Evolutionary conservation across 1,140 invertebrate genomes (phyloP).

Genomic region (Acromyrmex heyeri): DNA sequence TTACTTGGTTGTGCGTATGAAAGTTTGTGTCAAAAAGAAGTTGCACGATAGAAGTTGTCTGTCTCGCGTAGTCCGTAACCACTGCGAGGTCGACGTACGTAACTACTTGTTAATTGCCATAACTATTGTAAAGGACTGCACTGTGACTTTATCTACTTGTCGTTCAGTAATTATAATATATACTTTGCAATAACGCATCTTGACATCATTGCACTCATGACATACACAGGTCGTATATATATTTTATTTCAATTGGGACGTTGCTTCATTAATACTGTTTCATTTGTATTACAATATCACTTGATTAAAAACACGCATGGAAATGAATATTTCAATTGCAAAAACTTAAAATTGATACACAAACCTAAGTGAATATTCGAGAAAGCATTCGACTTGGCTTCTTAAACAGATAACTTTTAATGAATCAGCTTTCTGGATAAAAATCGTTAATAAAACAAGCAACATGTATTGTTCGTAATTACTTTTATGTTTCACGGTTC

Average conservation of each 20-base stretch:
- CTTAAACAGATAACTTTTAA: background rate
- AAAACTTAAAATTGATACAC: background rate
- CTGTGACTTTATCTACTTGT: slow-evolving; percentile 16
- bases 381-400: background rate
- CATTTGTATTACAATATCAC: background rate
- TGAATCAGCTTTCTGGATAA: background rate
- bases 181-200: background rate
- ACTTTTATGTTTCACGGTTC: background rate
- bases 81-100: slow-evolving; percentile 22
- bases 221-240: background rate
- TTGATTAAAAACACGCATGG: background rate
- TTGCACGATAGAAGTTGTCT: background rate
- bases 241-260: slow-evolving; percentile 17
- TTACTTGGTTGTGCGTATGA: background rate
- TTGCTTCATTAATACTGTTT: background rate
- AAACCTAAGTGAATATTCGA: background rate
- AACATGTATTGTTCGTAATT: background rate
- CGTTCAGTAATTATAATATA: slow-evolving; percentile 14
- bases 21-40: background rate
- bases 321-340: background rate
- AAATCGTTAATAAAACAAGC: background rate
- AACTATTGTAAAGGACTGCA: background rate
- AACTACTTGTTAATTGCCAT: background rate
- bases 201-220: background rate
- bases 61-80: background rate